Base-by-base conservation (phyloP, 2,888 invertebrate species). In the Suillia variegata region DNA sequence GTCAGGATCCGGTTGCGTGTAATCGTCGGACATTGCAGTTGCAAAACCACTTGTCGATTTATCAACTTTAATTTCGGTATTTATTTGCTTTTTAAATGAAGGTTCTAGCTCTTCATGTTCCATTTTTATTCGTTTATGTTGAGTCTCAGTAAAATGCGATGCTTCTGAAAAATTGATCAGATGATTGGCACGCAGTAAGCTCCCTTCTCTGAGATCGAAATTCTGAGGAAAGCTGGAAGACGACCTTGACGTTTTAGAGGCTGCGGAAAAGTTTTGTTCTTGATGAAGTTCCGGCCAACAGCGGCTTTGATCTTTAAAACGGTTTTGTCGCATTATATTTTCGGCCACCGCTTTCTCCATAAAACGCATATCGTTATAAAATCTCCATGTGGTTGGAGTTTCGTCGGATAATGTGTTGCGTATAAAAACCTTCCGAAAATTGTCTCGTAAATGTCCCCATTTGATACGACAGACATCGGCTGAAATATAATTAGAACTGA, bases 391-490 rank as follows among this genome's bases (percentile, higher is more conserved):
- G 0, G 77, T 77, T 2, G 77, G 75, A 22, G 74, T 64, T 56
- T 76, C 75, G 55, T 73, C 70, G 18, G 77, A 75, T 38, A 77
- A 59, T 51, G 75, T 74, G 59, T 76, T 76, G 13, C 75, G 67
- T 61, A 76, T 76, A 54, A 75, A 77, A 3, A 77, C 77, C 62
- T 76, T 76, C 24, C 75, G 76, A 64, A 76, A 76, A 64, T 76
- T 76, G 59, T 76, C 75, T n/a, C 75, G 63, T 58, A 76, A 63
- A 62, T 76, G 75, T 17, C 75, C 77, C 75, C 75, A 76, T 62
- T 76, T 76, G 15, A 72, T 71, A n/a, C 75, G 75, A 64, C 75
- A 76, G 21, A 77, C 75, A 51, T 75, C 75, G 48, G 73, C 75
- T 75, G 45, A 8, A 65, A n/a, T n/a, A n/a, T n/a, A n/a, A n/a